Conservation (phyloP, 1,140 invertebrate species). For the Tetramorium alpestre region DNA sequence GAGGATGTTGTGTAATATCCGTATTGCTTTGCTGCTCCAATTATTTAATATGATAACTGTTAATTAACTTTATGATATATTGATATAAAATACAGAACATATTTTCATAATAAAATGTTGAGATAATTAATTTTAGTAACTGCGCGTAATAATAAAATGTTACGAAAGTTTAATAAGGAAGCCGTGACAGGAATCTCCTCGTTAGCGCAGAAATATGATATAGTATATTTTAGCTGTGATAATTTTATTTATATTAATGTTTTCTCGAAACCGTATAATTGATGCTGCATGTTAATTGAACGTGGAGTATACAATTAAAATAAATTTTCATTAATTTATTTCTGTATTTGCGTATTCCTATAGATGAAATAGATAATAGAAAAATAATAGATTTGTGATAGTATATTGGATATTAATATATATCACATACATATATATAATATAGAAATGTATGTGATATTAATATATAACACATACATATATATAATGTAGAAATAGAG, state of each 20-base stretch:
- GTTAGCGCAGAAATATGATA: not conserved
- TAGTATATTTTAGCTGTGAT: not conserved
- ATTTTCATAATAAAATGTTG: not conserved
- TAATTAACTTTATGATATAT: not conserved
- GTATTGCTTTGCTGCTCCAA: not conserved
- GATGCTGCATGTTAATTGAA: not conserved
- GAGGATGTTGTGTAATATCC: not conserved
- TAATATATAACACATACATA: too few species aligned
- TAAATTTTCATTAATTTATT: constrained; percentile 1
- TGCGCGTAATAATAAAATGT: not conserved
- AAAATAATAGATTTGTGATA: not conserved
- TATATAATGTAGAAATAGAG: not conserved
- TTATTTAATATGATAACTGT: not conserved
- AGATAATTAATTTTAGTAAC: constrained; percentile 4
- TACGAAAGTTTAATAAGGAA: not conserved
- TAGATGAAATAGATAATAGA: not conserved
- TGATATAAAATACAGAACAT: too few species aligned
- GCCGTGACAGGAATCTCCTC: not conserved
- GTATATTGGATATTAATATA: not conserved
- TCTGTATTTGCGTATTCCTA: not conserved
- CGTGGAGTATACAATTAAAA: not conserved
- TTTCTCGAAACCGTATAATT: not conserved
- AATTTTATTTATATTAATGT: not conserved
- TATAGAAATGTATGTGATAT: not conserved
- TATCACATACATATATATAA: not conserved